phyloP scores from a whole-genome alignment of 2,113 vertebrate species.

The Caranx melampygus region DNA sequence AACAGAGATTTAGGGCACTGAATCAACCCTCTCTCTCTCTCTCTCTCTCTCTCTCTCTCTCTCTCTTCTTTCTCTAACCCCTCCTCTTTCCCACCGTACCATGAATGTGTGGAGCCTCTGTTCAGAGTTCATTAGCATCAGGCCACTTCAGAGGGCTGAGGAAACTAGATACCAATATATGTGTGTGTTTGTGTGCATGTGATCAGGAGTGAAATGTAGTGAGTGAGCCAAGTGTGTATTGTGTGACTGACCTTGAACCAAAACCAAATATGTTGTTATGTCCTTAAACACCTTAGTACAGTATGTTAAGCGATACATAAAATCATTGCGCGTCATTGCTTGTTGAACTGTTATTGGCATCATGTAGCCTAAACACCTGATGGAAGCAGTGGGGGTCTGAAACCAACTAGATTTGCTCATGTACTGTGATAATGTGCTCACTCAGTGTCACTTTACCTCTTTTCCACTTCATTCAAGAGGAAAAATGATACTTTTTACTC shows the following conservation, averaged over 20 bases:
- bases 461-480: too few relatives aligned
- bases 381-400: too few relatives aligned
- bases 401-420: background rate
- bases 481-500: too few relatives aligned
- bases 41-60: slow-evolving; percentile 31
- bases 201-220: slow-evolving; percentile 10
- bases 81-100: slow-evolving; percentile 67
- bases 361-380: too few relatives aligned
- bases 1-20: slow-evolving; percentile 43
- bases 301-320: background rate
- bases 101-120: slow-evolving; percentile 77
- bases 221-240: slow-evolving; percentile 39
- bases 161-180: slow-evolving; percentile 59
- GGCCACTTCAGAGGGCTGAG: slow-evolving; percentile 70
- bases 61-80: slow-evolving; percentile 44
- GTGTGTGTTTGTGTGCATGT: slow-evolving; percentile 17
- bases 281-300: background rate
- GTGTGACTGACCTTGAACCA: slow-evolving; percentile 6
- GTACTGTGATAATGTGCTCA: too few relatives aligned
- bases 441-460: too few relatives aligned
- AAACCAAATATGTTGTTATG: background rate
- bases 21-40: slow-evolving; percentile 42
- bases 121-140: slow-evolving; percentile 75
- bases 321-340: too few relatives aligned
- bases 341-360: too few relatives aligned